A percentile compares a stretch with the other conserved stretches of the same genome.
These are phyloP conservation scores for Tetraneura akinire DNA, from an alignment of 1,140 invertebrate species.

Conservation along the genomic window DNA sequence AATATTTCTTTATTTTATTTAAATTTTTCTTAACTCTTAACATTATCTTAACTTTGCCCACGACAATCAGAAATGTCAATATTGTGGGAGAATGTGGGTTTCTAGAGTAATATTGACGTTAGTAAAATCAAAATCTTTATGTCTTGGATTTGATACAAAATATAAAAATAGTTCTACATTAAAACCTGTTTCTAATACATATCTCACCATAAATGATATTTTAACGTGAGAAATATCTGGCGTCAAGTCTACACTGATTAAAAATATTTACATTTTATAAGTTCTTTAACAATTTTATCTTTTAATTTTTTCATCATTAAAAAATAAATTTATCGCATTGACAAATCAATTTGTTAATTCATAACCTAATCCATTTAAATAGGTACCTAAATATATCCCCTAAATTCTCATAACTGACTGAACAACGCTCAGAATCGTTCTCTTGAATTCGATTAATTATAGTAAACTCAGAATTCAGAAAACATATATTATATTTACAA, in stretches of 20 bases:
- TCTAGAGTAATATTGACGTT: background rate
- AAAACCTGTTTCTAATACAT: background rate
- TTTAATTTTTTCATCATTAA: background rate
- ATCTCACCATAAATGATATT: background rate
- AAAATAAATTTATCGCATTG: background rate
- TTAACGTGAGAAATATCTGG: too few species aligned
- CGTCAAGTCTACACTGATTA: background rate
- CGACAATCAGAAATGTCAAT: conserved; percentile 56
- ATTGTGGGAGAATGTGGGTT: conserved; percentile 2
- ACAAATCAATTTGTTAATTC: too few species aligned
- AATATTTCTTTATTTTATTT: too few species aligned
- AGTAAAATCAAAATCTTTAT: background rate
- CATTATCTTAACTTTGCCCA: conserved; percentile 53
- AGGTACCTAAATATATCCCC: too few species aligned
- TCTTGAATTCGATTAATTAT: too few species aligned
- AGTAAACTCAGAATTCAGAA: too few species aligned
- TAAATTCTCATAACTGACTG: too few species aligned
- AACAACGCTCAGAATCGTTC: too few species aligned
- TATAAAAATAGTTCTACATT: background rate
- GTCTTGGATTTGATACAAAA: conserved; percentile 7
- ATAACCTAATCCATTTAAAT: too few species aligned
- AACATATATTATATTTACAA: too few species aligned
- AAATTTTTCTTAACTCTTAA: too few species aligned
- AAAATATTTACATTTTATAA: background rate
- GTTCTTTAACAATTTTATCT: background rate